A percentile compares a stretch with the other conserved stretches of the same genome.
phyloP scores from a whole-genome alignment of 2,797 vertebrate species.

The Serranus cabrilla region DNA sequence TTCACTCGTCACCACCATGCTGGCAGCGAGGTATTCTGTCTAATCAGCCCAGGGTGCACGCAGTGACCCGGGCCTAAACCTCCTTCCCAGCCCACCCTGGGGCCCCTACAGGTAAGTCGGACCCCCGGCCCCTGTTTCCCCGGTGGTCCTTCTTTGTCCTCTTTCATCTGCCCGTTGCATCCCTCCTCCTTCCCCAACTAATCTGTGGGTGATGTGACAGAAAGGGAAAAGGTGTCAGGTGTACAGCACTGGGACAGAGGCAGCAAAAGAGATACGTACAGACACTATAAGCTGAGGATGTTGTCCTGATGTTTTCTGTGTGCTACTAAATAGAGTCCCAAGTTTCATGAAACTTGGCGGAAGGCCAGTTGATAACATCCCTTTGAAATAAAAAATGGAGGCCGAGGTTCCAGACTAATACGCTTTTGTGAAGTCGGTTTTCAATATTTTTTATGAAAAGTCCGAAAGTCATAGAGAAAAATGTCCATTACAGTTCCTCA shows the following conservation, averaged over 20 bases:
- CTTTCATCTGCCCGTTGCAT: constrained; percentile 56
- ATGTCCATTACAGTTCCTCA: not conserved
- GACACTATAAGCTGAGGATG: constrained; percentile 1
- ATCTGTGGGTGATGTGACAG: constrained; percentile 21
- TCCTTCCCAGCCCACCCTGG: constrained; percentile 32
- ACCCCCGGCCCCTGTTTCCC: constrained; percentile 42
- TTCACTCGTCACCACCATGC: constrained; percentile 44
- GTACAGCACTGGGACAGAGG: not conserved
- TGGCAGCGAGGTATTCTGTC: constrained; percentile 54
- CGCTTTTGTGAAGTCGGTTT: too few relatives aligned
- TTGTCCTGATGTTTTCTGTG: not conserved
- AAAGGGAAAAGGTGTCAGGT: constrained; percentile 3
- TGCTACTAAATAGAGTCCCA: too few relatives aligned
- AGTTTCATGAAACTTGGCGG: too few relatives aligned
- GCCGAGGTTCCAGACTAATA: too few relatives aligned
- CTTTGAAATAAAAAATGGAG: too few relatives aligned
- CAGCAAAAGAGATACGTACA: not conserved
- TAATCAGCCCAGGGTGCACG: constrained; percentile 51
- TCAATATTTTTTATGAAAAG: not conserved
- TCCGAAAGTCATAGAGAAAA: not conserved
- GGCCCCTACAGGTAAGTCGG: constrained; percentile 57
- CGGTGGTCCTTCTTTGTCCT: constrained; percentile 77
- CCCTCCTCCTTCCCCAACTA: constrained; percentile 9
- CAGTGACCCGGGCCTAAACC: constrained; percentile 68
- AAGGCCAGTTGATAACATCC: too few relatives aligned